Evolutionary conservation across 2,888 invertebrate genomes (phyloP).

Genomic region (Taenaris catops): DNA sequence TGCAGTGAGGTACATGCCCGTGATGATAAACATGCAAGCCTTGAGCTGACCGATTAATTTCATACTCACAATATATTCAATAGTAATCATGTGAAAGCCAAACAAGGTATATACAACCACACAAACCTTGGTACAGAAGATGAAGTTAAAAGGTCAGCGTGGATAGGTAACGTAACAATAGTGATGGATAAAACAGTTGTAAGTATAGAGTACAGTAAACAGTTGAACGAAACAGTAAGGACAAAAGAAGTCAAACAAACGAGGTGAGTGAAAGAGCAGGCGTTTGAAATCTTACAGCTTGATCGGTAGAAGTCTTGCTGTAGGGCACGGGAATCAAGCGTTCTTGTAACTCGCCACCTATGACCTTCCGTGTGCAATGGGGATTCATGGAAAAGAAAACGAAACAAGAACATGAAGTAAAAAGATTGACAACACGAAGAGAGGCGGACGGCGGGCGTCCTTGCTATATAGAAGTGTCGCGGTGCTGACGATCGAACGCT

Average conservation of each 20-base stretch:
- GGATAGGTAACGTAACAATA: slow-evolving; percentile 39
- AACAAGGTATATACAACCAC: slow-evolving; percentile 9
- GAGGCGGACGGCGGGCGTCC: slow-evolving; percentile 29
- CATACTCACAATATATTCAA: slow-evolving; percentile 18
- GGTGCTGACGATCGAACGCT: slow-evolving; percentile 37
- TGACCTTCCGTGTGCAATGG: slow-evolving; percentile 97
- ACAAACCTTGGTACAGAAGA: slow-evolving; percentile 12
- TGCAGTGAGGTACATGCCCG: slow-evolving; percentile 52
- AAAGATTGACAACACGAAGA: slow-evolving; percentile 55
- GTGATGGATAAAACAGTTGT: slow-evolving; percentile 43
- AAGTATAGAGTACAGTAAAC: slow-evolving; percentile 68
- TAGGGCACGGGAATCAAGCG: slow-evolving; percentile 99
- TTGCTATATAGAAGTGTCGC: slow-evolving; percentile 24
- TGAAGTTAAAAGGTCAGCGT: slow-evolving; percentile 53
- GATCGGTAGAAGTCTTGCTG: slow-evolving; percentile 99
- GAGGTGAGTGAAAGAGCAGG: slow-evolving; percentile 61
- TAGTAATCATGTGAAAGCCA: too few relatives aligned
- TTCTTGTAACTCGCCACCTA: slow-evolving; percentile 99
- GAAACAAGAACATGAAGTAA: slow-evolving; percentile 77
- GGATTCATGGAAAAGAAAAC: slow-evolving; percentile 88
- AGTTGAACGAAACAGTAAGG: slow-evolving; percentile 53
- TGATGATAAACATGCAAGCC: slow-evolving; percentile 46
- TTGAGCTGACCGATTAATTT: slow-evolving; percentile 46
- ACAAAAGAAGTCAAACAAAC: slow-evolving; percentile 53
- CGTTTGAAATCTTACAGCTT: slow-evolving; percentile 94